Evolutionary conservation across 2,113 vertebrate genomes (phyloP).

Genomic region (Etheostoma spectabile): DNA sequence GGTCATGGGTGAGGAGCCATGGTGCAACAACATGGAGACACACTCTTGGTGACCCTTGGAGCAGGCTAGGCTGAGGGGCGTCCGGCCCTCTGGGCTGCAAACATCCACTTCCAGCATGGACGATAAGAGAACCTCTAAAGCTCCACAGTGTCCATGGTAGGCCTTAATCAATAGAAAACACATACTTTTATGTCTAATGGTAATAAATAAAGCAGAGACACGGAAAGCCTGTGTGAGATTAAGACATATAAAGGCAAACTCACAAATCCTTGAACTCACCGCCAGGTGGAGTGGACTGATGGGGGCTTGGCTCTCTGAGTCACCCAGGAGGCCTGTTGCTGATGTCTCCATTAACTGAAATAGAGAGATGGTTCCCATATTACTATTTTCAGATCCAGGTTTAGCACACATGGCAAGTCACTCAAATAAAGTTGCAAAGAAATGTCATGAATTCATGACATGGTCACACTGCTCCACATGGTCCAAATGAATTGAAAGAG

Average conservation of each 20-base stretch:
- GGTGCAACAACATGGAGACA: conserved; percentile 95
- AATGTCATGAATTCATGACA: too few relatives aligned
- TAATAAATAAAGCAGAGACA: neutral
- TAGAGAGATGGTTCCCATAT: conserved; percentile 22
- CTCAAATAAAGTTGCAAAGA: neutral
- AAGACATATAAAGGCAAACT: neutral
- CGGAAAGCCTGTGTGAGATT: neutral
- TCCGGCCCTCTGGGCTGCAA: conserved; percentile 92
- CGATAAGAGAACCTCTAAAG: conserved; percentile 93
- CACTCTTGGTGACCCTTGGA: conserved; percentile 97
- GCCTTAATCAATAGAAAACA: conserved; percentile 82
- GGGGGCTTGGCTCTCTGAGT: conserved; percentile 90
- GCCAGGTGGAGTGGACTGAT: conserved; percentile 96
- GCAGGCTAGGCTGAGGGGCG: conserved; percentile 93
- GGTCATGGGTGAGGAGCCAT: conserved; percentile 93
- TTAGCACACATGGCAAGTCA: neutral
- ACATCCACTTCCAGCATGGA: conserved; percentile 96
- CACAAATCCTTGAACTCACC: conserved; percentile 85
- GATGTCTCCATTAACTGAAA: conserved; percentile 96
- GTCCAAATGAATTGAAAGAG: neutral
- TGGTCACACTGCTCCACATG: neutral
- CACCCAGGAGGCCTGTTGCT: conserved; percentile 91
- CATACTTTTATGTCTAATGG: neutral
- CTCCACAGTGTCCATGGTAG: conserved; percentile 95
- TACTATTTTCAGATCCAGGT: neutral